Evolutionary conservation across 2,888 invertebrate species (phyloP), one percentile per base, ranked within the genome.

Genomic region (Melinaea menophilus): DNA sequence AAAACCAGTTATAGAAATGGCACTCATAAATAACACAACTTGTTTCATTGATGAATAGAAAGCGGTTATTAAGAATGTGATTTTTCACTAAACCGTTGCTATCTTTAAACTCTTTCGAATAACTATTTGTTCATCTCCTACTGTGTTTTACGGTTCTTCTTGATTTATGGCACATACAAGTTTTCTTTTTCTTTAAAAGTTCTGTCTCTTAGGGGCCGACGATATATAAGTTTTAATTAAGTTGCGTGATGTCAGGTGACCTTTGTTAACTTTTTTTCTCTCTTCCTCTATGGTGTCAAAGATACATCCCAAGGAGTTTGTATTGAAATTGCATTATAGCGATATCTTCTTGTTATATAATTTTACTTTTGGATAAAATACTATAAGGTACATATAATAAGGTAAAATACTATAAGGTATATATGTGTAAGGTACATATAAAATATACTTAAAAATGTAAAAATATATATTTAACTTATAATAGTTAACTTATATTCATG

Each of bases 201-300:
- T 78, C 59, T 56, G 68, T 72, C 68, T 72, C 73, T 71, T 66
- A 68, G 66, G 74, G 73, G 68, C 66, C 72, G 75, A 72, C 73
- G 74, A 73, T 71, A 73, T 73, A 72, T 71, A 75, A 79, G 75
- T 78, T 80, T 76, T 79, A 73, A 79, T 78, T 77, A 74, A 73
- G 73, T 76, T 77, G 69, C 72, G 71, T 72, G 69, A 69, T 68
- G 65, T 71, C 69, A 57, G 69, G 73, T 31, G 58, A 45, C 12
- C 31, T 33, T 58, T 54, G 51, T 51, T 31, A 51, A 51, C 51
- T 51, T 51, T 31, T 9, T 51, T 31, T 11, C 22, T 31, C 31
- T 31, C 9, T 31, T 7, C 22, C 5, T n/a, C 12, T 12, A n/a
- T 46, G 46, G 31, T 9, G 11, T 7, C 31, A 22, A 51, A 51